Evolutionary conservation across 2,797 vertebrate species (phyloP).

Genomic region (Balearica regulorum): DNA sequence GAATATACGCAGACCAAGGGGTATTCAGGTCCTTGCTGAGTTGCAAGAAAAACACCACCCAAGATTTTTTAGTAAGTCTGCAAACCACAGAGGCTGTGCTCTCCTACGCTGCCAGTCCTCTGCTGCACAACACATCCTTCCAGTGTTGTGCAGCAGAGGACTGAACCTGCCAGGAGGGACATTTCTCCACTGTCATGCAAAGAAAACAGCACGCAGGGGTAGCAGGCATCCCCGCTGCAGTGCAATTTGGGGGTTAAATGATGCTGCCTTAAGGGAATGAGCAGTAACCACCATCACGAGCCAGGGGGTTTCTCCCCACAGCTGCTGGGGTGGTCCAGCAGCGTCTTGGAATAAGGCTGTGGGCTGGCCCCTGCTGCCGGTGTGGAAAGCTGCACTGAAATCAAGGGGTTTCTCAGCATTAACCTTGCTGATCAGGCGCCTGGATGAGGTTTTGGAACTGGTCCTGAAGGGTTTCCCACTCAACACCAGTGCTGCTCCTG

Average conservation of each 20-base stretch:
- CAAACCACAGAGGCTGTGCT: background rate
- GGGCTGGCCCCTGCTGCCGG: background rate
- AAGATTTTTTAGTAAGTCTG: background rate
- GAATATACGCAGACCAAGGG: background rate
- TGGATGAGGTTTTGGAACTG: background rate
- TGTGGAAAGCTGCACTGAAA: background rate
- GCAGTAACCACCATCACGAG: background rate
- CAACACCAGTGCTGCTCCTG: rapidly evolving
- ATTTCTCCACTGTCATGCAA: background rate
- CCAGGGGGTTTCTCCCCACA: background rate
- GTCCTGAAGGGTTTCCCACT: background rate
- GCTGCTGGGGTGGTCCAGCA: background rate
- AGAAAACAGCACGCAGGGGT: background rate
- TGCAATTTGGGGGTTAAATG: background rate
- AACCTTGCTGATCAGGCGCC: background rate
- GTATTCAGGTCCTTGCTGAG: background rate
- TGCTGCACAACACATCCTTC: background rate
- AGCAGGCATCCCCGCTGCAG: background rate
- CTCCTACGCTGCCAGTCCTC: background rate
- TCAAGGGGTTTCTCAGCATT: background rate
- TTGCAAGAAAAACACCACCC: background rate
- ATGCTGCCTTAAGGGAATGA: background rate
- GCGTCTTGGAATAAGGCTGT: background rate
- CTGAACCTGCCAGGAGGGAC: background rate
- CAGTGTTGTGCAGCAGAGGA: no score